phyloP scores from a whole-genome alignment of 1,140 invertebrate genomes.

The Pseudomyrmex pallidus region DNA sequence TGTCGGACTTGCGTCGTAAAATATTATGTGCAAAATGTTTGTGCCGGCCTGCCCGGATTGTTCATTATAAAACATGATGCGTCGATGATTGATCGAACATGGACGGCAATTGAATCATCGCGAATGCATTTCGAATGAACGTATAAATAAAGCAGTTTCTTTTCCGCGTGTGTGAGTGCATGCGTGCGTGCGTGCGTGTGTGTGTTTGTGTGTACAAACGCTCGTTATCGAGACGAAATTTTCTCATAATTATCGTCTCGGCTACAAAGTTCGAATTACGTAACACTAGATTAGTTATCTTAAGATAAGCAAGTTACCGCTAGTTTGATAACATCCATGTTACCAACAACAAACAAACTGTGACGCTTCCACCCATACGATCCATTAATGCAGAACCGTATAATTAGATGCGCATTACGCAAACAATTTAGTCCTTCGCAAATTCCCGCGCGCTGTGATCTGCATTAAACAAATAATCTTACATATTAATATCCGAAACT shows the following conservation, averaged over 20 bases:
- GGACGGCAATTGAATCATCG: slow-evolving; percentile 1
- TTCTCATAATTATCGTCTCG: background rate
- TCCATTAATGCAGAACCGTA: slow-evolving; percentile 52
- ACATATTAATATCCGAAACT: background rate
- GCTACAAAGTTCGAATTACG: background rate
- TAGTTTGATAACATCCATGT: slow-evolving; percentile 52
- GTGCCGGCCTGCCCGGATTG: slow-evolving; percentile 4
- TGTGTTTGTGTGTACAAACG: background rate
- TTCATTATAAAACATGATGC: slow-evolving; percentile 35
- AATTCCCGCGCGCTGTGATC: slow-evolving; percentile 19
- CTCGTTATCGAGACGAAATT: background rate
- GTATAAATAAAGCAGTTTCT: slow-evolving; percentile 7
- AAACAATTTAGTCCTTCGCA: slow-evolving; percentile 44
- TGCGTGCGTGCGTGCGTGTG: too few relatives aligned
- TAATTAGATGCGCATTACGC: slow-evolving; percentile 57
- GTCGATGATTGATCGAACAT: slow-evolving; percentile 22
- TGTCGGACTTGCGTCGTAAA: slow-evolving; percentile 19
- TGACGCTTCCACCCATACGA: slow-evolving; percentile 34
- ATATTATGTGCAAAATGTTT: slow-evolving; percentile 12
- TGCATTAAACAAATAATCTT: background rate
- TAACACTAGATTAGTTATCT: slow-evolving; percentile 51
- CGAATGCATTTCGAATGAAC: slow-evolving; percentile 32
- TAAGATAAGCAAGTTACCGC: slow-evolving; percentile 53
- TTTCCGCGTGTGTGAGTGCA: too few relatives aligned
- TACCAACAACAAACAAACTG: slow-evolving; percentile 59